Evolutionary conservation across 2,113 vertebrate species (phyloP), one percentile per base, ranked within the genome.

Genomic region (Ptyas mucosa): DNA sequence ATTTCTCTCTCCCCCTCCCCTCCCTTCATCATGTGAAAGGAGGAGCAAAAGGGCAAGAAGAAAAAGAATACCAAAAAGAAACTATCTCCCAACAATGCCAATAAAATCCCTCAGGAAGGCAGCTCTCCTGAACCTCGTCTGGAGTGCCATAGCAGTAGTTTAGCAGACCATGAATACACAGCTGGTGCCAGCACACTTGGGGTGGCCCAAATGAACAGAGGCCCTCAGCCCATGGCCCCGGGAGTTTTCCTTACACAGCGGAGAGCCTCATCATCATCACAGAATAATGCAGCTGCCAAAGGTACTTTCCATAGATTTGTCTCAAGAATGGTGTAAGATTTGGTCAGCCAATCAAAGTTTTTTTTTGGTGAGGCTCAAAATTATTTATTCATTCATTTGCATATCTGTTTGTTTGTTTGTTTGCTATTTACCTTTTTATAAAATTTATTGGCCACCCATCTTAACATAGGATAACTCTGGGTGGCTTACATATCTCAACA

Each of bases 31-130:
- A 20, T 95, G 97, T 94, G 95, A 97, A 98, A 99, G 98, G 99
- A 99, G 98, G 98, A 99, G 95, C 99, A 99, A 96, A 99, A 99
- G 97, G 98, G 97, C 94, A 99, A 99, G 98, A 99, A 99, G 98
- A 99, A 99, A 97, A 98, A 99, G 98, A 99, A 96, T 97, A 97
- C 98, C 97, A 99, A 99, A 98, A 99, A 99, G 98, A 99, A 99
- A 98, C 96, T 97, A 81, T 95, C 97, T 52, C 96, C 97, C 4
- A 98, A 97, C 97, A 98, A 98, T 90, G 94, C 95, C 61, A 98
- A 94, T 93, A 98, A 97, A 97, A 94, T 95, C 94, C 98, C 98
- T 94, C 98, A 98, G 98, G 99, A 99, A 97, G 98, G 98, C 96
- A 98, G 98, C 97, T 99, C 99, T 0, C 98, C 99, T 1, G 99